phyloP scores from a whole-genome alignment of 2,797 vertebrate species.

The Mus caroli region DNA sequence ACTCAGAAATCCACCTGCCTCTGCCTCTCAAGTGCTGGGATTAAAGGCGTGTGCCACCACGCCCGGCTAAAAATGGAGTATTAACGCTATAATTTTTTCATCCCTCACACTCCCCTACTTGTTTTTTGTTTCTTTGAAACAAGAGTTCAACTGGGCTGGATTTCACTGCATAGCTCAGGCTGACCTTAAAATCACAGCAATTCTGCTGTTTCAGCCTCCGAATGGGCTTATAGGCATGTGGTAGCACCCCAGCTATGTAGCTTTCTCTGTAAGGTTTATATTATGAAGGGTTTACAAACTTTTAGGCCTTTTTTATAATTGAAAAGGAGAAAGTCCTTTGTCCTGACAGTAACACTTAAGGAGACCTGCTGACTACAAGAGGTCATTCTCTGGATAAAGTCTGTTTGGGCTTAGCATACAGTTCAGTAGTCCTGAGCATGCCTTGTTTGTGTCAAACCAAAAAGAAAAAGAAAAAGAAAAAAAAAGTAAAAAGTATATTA shows the following conservation, averaged over 20 bases:
- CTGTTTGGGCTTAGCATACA: background rate
- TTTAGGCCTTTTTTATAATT: background rate
- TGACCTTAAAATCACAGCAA: background rate
- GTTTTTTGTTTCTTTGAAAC: background rate
- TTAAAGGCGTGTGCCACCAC: too few relatives aligned
- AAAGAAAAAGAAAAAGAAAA: background rate
- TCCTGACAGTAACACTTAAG: background rate
- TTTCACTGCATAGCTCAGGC: background rate
- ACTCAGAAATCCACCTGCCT: too few relatives aligned
- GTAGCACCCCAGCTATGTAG: background rate
- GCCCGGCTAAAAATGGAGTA: background rate
- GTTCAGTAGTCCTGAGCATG: background rate
- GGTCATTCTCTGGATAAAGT: slow-evolving; percentile 10
- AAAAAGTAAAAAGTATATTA: background rate
- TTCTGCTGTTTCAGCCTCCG: background rate
- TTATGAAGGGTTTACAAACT: background rate
- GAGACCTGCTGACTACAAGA: background rate
- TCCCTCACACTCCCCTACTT: too few relatives aligned
- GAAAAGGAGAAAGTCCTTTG: background rate
- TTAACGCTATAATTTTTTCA: background rate
- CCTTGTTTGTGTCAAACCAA: background rate
- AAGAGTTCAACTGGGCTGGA: background rate
- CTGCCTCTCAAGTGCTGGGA: too few relatives aligned
- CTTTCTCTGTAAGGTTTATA: background rate
- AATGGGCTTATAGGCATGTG: background rate